These are phyloP conservation scores for Anodontia alba DNA, from an alignment of 2,888 invertebrate genomes.

Conservation along the genomic window DNA sequence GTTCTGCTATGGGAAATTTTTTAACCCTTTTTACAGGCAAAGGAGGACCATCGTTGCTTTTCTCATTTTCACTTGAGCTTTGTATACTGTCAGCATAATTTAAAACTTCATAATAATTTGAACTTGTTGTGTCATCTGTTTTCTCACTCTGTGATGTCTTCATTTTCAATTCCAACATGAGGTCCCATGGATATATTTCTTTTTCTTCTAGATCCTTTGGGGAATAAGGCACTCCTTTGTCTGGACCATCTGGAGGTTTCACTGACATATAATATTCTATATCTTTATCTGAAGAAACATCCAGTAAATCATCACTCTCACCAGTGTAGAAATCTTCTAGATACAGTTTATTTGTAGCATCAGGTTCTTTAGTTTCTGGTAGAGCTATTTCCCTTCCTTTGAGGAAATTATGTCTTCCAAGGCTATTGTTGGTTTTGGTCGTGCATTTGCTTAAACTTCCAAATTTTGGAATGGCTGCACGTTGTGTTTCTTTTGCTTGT, in stretches of 20 bases:
- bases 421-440: constrained; percentile 33
- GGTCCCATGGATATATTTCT: constrained; percentile 41
- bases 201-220: constrained; percentile 25
- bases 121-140: constrained; percentile 44
- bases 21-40: neutral
- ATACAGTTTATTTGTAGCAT: constrained; percentile 48
- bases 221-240: constrained; percentile 53
- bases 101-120: constrained; percentile 57
- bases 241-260: constrained; percentile 16
- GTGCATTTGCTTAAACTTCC: constrained; percentile 38
- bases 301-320: constrained; percentile 52
- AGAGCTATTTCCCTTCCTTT: constrained; percentile 68
- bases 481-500: constrained; percentile 35
- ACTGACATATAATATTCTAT: constrained; percentile 53
- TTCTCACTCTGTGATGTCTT: constrained; percentile 18
- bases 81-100: constrained; percentile 29
- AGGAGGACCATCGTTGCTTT: neutral
- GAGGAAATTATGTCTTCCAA: constrained; percentile 53
- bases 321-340: constrained; percentile 49
- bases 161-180: constrained; percentile 29
- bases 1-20: neutral
- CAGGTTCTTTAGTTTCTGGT: constrained; percentile 48
- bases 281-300: constrained; percentile 25
- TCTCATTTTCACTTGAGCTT: constrained; percentile 1
- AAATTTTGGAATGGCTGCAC: constrained; percentile 46